phyloP scores from a whole-genome alignment of 2,888 invertebrate genomes.

The Nineta flava region DNA sequence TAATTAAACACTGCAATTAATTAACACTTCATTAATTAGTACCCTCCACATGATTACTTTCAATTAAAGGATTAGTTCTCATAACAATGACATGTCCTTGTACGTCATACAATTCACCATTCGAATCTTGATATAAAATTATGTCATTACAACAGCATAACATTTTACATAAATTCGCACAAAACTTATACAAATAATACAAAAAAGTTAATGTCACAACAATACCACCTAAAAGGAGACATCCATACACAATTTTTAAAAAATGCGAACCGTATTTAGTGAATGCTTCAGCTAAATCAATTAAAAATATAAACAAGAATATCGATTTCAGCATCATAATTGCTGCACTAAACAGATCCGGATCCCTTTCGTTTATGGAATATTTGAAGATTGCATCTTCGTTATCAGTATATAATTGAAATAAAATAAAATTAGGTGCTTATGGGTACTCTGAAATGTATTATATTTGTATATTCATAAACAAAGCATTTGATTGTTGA shows the following conservation, averaged over 20 bases:
- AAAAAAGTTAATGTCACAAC: not conserved
- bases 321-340: not conserved
- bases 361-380: too few relatives aligned
- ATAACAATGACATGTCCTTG: constrained; percentile 1
- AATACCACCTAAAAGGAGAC: not conserved
- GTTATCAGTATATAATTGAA: too few relatives aligned
- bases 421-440: too few relatives aligned
- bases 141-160: not conserved
- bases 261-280: not conserved
- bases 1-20: too few relatives aligned
- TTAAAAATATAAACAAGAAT: not conserved
- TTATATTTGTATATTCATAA: too few relatives aligned
- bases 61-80: not conserved
- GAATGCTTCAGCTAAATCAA: not conserved
- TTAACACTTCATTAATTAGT: too few relatives aligned
- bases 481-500: not conserved
- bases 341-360: too few relatives aligned
- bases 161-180: not conserved
- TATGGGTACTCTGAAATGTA: too few relatives aligned
- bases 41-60: not conserved
- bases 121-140: not conserved
- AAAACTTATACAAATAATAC: not conserved
- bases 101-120: not conserved
- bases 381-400: too few relatives aligned
- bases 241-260: not conserved